These are phyloP conservation scores for Acrocyrtus sp. DNA, from an alignment of 2,888 invertebrate species.

Conservation along the genomic window DNA sequence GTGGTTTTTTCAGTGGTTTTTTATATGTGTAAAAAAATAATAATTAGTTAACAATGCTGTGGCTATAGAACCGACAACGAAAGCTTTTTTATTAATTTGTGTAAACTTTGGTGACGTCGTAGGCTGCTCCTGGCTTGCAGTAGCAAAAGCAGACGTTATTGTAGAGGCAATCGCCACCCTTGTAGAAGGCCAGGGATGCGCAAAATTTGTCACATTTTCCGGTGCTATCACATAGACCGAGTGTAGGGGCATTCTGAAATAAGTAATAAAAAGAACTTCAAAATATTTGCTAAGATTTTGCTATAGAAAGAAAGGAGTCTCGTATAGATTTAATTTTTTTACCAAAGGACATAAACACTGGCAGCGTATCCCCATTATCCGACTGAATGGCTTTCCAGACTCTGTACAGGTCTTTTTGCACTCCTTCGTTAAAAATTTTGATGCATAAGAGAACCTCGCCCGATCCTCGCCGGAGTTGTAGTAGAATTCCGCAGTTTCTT, in stretches of 20 bases:
- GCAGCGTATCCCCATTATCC: constrained; percentile 31
- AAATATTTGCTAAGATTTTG: too few species aligned
- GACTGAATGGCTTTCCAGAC: constrained; percentile 35
- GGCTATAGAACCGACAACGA: too few species aligned
- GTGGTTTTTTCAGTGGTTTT: too few species aligned
- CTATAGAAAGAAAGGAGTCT: too few species aligned
- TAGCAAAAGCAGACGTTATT: constrained; percentile 47
- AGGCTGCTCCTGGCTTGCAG: constrained; percentile 13
- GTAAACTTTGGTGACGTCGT: constrained; percentile 25
- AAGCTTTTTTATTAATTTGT: too few species aligned
- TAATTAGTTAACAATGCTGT: too few species aligned
- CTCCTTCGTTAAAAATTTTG: constrained; percentile 23
- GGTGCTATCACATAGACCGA: constrained; percentile 20
- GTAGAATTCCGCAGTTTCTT: too few species aligned
- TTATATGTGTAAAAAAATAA: too few species aligned
- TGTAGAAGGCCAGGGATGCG: constrained; percentile 14
- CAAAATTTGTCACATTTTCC: constrained; percentile 40
- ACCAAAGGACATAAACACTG: constrained; percentile 46
- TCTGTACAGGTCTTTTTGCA: constrained; percentile 17
- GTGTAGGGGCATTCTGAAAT: constrained; percentile 34
- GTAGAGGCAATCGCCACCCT: constrained; percentile 43
- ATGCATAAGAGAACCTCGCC: constrained; percentile 28
- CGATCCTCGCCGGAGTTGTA: too few species aligned
- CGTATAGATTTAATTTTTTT: constrained; percentile 5
- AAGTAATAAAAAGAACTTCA: not conserved